Evolutionary conservation across 1,140 invertebrate genomes (phyloP), one percentile per base, ranked within the genome.

Genomic region (Tribolium madens): DNA sequence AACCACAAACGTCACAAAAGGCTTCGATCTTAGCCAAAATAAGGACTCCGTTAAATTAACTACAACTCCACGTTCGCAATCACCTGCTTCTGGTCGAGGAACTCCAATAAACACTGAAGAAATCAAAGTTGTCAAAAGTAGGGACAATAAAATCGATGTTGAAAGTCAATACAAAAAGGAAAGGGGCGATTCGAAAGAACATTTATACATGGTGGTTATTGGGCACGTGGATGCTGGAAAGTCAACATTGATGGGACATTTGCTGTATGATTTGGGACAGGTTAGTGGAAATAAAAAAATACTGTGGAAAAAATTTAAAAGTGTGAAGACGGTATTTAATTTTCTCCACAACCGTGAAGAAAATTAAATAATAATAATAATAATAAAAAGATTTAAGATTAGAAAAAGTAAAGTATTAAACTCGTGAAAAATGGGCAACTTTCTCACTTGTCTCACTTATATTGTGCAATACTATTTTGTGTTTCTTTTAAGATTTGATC

Each of bases 181-280:
- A 84, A 89, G 95, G 77, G 91, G 89, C 0, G 87, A 88, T 12
- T 90, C 90, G 9, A 98, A 98, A 82, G 93, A 95, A 57, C 92
- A 96, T 80, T 88, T 99, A 48, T 97, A 98, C 85, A 90, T 99
- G 85, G 95, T 99, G 79, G 96, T 98, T 0, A 96, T 98, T 82
- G 98, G 98, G 48, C 98, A 99, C 89, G 98, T 99, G 2, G 98
- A 99, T 90, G 98, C 98, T 76, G 98, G 98, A 0, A 99, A 99
- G 88, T 98, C 96, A 83, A 99, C 98, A 0, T 85, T 99, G 12
- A 97, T 99, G 92, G 98, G 98, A 0, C 95, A 98, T 84, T 85
- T 99, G 9, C 87, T 99, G 0, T 98, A 92, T 84, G 91, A 94
- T 79, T 86, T 99, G 13, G 97, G 97, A 12, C 93, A 95, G 86